phyloP scores from a whole-genome alignment of 2,797 vertebrate genomes.

The Cuculus canorus region DNA sequence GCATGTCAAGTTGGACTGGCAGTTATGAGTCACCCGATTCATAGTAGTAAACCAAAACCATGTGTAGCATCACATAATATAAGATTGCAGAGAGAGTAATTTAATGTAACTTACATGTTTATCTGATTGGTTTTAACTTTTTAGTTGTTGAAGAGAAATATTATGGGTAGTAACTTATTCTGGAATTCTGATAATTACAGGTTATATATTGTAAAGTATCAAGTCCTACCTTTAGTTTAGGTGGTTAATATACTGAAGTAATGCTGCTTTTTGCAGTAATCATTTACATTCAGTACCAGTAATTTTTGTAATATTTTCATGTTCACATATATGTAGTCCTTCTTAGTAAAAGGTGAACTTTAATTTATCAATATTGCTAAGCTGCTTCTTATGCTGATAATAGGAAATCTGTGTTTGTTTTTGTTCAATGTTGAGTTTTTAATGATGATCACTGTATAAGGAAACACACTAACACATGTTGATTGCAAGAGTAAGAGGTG shows the following conservation, averaged over 20 bases:
- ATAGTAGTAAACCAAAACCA: constrained; percentile 16
- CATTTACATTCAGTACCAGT: not conserved
- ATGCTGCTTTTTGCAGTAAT: not conserved
- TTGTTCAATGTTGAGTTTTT: not conserved
- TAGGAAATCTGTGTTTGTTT: not conserved
- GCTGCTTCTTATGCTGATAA: not conserved
- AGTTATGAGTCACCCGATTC: constrained; percentile 33
- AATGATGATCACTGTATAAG: not conserved
- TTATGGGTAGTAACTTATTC: not conserved
- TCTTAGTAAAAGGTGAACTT: not conserved
- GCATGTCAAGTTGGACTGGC: constrained; percentile 72
- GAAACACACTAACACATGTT: not conserved
- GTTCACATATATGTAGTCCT: not conserved
- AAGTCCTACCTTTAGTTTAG: not conserved
- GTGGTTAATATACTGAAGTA: not conserved
- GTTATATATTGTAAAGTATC: not conserved
- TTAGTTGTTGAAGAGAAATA: not conserved
- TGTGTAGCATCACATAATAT: not conserved
- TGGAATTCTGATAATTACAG: not conserved
- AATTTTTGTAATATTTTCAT: not conserved
- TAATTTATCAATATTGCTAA: not conserved
- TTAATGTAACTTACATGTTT: not conserved
- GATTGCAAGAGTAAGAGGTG: not conserved
- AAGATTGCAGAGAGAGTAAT: not conserved
- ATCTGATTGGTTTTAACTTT: not conserved